phyloP scores from a whole-genome alignment of 1,140 invertebrate species.

The Zaprionus tsacasi region DNA sequence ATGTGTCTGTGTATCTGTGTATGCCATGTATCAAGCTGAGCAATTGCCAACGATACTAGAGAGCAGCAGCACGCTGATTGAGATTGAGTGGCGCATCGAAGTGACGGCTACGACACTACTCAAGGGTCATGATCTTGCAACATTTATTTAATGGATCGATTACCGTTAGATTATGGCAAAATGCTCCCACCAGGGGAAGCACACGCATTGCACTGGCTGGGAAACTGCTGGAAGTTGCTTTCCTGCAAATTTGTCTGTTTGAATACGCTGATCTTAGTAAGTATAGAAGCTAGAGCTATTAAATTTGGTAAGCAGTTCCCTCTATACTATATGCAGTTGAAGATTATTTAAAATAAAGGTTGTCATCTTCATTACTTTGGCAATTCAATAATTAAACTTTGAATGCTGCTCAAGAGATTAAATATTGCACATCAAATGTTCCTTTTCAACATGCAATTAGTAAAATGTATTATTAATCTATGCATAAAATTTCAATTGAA shows the following conservation, averaged over 20 bases:
- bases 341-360: neutral
- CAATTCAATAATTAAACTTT: neutral
- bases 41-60: conserved; percentile 77
- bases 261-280: neutral
- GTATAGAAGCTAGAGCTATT: neutral
- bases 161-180: conserved; percentile 24
- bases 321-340: neutral
- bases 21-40: conserved; percentile 36
- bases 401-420: neutral
- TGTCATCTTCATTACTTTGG: neutral
- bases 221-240: too few species aligned
- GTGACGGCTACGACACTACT: conserved; percentile 71
- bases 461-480: too few species aligned
- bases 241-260: neutral
- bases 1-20: conserved; percentile 54
- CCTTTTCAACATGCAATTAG: too few species aligned
- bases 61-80: conserved; percentile 40
- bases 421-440: too few species aligned
- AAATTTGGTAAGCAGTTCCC: neutral
- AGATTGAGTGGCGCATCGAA: conserved; percentile 70
- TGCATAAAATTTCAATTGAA: too few species aligned
- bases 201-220: neutral
- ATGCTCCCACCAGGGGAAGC: conserved; percentile 40
- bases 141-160: neutral
- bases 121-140: conserved; percentile 37